A percentile compares a stretch with the other conserved stretches of the same genome.
Conservation (phyloP, 2,113 vertebrate species). For the Hyperopisus bebe region DNA sequence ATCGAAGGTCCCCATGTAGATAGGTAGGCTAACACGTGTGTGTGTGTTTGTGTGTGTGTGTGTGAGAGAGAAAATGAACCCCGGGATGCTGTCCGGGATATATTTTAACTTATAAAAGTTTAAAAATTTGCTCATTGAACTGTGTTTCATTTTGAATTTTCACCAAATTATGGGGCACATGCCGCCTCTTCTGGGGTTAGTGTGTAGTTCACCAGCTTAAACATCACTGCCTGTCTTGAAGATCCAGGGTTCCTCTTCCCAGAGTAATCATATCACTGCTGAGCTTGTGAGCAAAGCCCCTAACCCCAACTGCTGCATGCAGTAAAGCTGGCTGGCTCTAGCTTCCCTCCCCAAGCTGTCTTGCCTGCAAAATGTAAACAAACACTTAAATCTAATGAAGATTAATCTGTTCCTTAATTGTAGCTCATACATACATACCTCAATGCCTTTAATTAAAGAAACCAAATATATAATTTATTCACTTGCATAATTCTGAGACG, state of each 20-base stretch:
- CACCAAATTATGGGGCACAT: not conserved
- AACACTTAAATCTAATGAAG: not conserved
- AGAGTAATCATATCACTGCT: not conserved
- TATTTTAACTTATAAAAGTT: not conserved
- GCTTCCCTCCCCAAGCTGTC: not conserved
- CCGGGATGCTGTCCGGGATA: not conserved
- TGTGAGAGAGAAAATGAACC: not conserved
- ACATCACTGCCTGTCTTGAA: too few species aligned
- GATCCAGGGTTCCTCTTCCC: not conserved
- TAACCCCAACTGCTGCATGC: not conserved
- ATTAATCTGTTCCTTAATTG: not conserved
- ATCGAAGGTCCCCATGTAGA: too few species aligned
- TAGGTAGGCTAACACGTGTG: too few species aligned
- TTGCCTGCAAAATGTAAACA: not conserved
- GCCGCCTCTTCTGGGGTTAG: not conserved
- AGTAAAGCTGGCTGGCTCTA: not conserved
- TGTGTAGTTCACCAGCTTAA: not conserved
- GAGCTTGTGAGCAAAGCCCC: not conserved
- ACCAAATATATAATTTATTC: too few species aligned
- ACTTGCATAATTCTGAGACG: too few species aligned
- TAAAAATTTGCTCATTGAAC: not conserved
- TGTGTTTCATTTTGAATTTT: not conserved
- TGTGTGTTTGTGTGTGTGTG: too few species aligned
- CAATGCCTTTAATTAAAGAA: not conserved
- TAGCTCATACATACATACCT: not conserved